Conservation (phyloP, 2,888 invertebrate species). For the Xestoiulus laeticollis region DNA sequence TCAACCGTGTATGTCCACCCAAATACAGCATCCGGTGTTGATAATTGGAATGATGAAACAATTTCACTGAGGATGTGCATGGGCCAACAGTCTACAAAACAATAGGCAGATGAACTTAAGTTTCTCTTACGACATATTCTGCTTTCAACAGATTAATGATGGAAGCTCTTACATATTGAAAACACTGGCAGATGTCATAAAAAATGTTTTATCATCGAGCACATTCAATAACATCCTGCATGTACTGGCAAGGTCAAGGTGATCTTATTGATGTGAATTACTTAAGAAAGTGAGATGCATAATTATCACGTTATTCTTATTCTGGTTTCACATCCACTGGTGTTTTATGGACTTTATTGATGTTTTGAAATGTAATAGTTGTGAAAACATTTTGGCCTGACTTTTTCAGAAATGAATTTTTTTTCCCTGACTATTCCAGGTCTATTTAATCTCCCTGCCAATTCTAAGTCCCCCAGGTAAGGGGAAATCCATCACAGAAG, state of each 20-base stretch:
- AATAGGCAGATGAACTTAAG: neutral
- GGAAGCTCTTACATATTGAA: neutral
- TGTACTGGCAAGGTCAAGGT: neutral
- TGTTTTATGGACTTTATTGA: too few species aligned
- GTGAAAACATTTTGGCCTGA: too few species aligned
- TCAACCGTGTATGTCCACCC: neutral
- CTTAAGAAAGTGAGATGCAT: neutral
- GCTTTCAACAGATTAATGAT: neutral
- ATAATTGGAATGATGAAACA: constrained; percentile 27
- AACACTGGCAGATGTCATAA: neutral
- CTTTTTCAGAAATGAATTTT: too few species aligned
- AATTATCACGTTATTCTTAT: neutral
- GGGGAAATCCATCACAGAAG: neutral
- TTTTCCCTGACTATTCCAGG: too few species aligned
- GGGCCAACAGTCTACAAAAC: neutral
- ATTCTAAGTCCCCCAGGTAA: too few species aligned
- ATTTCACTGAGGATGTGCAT: neutral
- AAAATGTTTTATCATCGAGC: neutral
- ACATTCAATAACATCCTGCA: constrained; percentile 14
- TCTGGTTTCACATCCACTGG: too few species aligned
- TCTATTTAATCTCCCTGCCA: too few species aligned
- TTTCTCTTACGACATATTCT: neutral
- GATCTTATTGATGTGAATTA: neutral
- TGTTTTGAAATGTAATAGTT: too few species aligned
- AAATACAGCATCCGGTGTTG: constrained; percentile 23